These are phyloP conservation scores for Alcis repandata DNA, from an alignment of 2,888 invertebrate genomes.

Conservation along the genomic window DNA sequence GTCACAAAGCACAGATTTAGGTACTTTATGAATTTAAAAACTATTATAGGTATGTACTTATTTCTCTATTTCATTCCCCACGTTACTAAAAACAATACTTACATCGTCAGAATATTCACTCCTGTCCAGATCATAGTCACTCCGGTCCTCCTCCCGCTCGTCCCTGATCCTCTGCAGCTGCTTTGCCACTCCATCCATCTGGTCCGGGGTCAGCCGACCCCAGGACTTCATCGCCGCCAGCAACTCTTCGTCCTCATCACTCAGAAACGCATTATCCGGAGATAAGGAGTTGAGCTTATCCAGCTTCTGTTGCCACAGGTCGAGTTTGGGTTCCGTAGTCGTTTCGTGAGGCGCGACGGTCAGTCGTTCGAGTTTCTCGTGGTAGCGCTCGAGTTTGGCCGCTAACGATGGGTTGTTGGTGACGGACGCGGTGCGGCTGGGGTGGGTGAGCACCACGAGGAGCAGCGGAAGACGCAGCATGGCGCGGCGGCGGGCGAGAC, in stretches of 20 bases:
- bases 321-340: slow-evolving; percentile 47
- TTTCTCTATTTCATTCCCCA: neutral
- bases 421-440: slow-evolving; percentile 67
- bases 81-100: slow-evolving; percentile 44
- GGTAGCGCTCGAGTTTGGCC: slow-evolving; percentile 67
- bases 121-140: slow-evolving; percentile 63
- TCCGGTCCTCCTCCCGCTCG: slow-evolving; percentile 55
- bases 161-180: slow-evolving; percentile 69
- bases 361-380: slow-evolving; percentile 72
- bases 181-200: slow-evolving; percentile 68
- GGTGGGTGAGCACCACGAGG: slow-evolving; percentile 63
- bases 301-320: slow-evolving; percentile 69
- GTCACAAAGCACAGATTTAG: too few species aligned
- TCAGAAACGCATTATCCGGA: slow-evolving; percentile 60
- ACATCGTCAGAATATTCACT: slow-evolving; percentile 72
- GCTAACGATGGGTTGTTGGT: slow-evolving; percentile 70
- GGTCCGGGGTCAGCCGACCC: slow-evolving; percentile 68
- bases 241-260: slow-evolving; percentile 75
- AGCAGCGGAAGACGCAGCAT: slow-evolving; percentile 71
- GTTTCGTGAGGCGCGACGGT: slow-evolving; percentile 58
- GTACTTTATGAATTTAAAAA: neutral
- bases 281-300: slow-evolving; percentile 69
- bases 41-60: neutral
- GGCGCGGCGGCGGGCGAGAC: slow-evolving; percentile 62
- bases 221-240: slow-evolving; percentile 71